These are phyloP conservation scores for Trissolcus brochymenae DNA, from an alignment of 2,888 invertebrate species.

Conservation along the genomic window DNA sequence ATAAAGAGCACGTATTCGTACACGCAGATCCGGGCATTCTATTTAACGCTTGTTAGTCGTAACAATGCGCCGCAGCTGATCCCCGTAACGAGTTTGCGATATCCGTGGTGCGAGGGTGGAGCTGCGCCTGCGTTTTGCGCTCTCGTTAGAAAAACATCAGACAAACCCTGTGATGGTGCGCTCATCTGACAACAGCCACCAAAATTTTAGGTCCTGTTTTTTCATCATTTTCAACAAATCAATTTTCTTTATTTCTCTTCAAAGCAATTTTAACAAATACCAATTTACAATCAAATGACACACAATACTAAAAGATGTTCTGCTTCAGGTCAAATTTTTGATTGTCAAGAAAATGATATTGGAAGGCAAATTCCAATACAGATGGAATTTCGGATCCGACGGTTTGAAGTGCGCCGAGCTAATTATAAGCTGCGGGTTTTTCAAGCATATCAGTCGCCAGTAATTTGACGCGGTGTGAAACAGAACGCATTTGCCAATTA, in stretches of 20 bases:
- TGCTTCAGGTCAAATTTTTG: background rate
- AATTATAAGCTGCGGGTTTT: slow-evolving; percentile 48
- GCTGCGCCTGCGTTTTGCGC: slow-evolving; percentile 34
- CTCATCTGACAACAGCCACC: background rate
- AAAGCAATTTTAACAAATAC: too few species aligned
- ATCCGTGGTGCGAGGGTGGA: slow-evolving; percentile 64
- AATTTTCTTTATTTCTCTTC: too few species aligned
- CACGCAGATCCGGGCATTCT: slow-evolving; percentile 63
- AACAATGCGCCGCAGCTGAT: slow-evolving; percentile 73
- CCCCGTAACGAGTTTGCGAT: slow-evolving; percentile 69
- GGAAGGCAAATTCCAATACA: background rate
- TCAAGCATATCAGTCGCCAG: slow-evolving; percentile 36
- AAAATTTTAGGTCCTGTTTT: slow-evolving; percentile 9
- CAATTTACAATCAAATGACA: too few species aligned
- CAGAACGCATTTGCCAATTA: slow-evolving; percentile 55
- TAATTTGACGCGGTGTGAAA: slow-evolving; percentile 49
- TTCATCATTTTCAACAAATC: too few species aligned
- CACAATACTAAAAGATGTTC: too few species aligned
- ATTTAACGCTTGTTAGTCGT: slow-evolving; percentile 75
- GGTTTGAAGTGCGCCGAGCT: slow-evolving; percentile 4
- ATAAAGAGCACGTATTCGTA: slow-evolving; percentile 50
- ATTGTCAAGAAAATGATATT: background rate
- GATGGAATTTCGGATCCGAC: background rate
- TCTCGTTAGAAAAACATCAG: slow-evolving; percentile 25
- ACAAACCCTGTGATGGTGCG: slow-evolving; percentile 20